Evolutionary conservation across 2,888 invertebrate genomes (phyloP).

Genomic region (Callinectes sapidus): DNA sequence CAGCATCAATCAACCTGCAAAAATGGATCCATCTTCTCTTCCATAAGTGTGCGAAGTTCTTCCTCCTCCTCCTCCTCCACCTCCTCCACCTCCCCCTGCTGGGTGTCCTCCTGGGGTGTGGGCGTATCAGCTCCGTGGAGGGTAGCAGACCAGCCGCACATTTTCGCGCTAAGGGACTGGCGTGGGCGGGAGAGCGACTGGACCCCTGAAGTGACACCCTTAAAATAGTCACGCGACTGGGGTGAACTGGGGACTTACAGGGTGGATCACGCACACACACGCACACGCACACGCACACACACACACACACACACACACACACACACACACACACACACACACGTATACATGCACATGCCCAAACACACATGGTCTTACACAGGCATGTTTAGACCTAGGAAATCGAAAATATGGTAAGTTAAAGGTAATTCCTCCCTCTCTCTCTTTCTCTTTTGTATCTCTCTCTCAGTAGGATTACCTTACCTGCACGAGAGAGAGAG

Average conservation of each 20-base stretch:
- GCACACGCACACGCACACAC: constrained; percentile 32
- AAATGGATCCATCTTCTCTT: constrained; percentile 44
- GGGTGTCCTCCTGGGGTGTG: constrained; percentile 49
- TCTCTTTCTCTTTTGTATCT: background rate
- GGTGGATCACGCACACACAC: background rate
- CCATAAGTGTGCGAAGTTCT: constrained; percentile 38
- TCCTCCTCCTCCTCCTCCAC: constrained; percentile 48
- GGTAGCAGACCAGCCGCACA: constrained; percentile 41
- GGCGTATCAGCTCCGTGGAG: constrained; percentile 42
- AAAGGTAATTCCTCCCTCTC: too few species aligned
- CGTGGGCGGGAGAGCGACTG: constrained; percentile 56
- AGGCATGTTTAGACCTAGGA: background rate
- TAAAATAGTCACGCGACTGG: background rate
- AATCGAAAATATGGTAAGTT: too few species aligned
- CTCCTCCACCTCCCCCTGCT: constrained; percentile 41
- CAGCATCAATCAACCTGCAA: constrained; percentile 49
- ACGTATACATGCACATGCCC: background rate
- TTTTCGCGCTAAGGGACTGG: constrained; percentile 46
- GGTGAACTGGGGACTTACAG: background rate
- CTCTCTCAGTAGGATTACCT: background rate
- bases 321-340: background rate
- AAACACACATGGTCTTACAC: background rate
- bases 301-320: background rate
- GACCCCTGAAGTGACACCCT: constrained; percentile 53
- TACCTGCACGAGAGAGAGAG: background rate